phyloP scores from a whole-genome alignment of 2,113 vertebrate species.

The Calonectris borealis region DNA sequence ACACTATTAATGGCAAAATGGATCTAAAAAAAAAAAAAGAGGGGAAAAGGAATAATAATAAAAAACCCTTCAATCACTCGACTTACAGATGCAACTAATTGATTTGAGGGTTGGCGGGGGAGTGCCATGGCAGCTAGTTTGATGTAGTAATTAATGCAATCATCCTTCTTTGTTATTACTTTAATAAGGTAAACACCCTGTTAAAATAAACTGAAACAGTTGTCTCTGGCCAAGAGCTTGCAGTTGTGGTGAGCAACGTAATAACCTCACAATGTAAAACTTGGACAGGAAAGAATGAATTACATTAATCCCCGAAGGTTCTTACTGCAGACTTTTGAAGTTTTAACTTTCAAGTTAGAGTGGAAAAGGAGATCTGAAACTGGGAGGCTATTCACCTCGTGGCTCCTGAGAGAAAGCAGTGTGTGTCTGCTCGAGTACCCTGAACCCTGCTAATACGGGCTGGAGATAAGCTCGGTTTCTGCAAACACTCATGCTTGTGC shows the following conservation, averaged over 20 bases:
- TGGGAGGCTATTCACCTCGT: background rate
- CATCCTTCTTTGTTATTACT: conserved; percentile 39
- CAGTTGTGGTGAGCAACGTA: conserved; percentile 29
- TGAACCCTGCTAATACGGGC: background rate
- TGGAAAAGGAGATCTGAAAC: conserved; percentile 40
- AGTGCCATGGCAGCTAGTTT: conserved; percentile 14
- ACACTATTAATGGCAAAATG: conserved; percentile 38
- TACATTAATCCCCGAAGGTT: conserved; percentile 49
- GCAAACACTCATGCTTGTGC: conserved; percentile 15
- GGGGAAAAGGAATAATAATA: background rate
- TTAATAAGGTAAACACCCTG: conserved; percentile 58
- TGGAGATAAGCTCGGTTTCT: conserved; percentile 39
- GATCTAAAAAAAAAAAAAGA: background rate
- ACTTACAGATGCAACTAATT: conserved; percentile 58
- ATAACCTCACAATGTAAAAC: conserved; percentile 25
- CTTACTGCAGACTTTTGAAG: conserved; percentile 46
- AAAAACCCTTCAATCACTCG: background rate
- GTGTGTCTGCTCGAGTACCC: background rate
- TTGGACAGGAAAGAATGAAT: conserved; percentile 55
- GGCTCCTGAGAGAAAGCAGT: conserved; percentile 16
- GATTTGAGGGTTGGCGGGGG: background rate
- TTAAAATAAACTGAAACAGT: conserved; percentile 62
- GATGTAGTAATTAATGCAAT: conserved; percentile 28
- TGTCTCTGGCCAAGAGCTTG: conserved; percentile 40
- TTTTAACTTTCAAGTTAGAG: conserved; percentile 36